Conservation (phyloP, 2,113 vertebrate genomes). For the Grus americana region DNA sequence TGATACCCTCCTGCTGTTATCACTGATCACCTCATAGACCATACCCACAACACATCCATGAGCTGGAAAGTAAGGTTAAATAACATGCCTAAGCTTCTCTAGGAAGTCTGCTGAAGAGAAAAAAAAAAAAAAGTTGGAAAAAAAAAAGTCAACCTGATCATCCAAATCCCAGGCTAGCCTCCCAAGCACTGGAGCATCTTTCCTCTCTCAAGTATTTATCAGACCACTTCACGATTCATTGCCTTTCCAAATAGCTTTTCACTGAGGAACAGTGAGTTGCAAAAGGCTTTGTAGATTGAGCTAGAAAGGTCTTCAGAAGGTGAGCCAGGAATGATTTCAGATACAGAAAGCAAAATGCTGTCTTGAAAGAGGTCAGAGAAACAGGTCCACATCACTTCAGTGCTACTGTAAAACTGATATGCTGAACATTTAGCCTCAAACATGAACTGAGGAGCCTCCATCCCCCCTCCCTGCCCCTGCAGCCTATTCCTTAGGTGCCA, state of each 20-base stretch:
- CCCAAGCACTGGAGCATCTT: background rate
- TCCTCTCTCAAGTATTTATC: slow-evolving; percentile 24
- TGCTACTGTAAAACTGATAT: background rate
- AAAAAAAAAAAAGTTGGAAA: background rate
- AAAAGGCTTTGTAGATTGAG: slow-evolving; percentile 60
- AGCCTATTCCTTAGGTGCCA: background rate
- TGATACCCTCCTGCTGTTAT: background rate
- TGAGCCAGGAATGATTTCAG: slow-evolving; percentile 59
- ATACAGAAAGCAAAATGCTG: slow-evolving; percentile 49
- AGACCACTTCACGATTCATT: slow-evolving; percentile 36
- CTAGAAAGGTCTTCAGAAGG: slow-evolving; percentile 65
- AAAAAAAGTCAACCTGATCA: background rate
- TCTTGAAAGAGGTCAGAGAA: slow-evolving; percentile 59
- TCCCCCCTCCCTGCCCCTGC: background rate
- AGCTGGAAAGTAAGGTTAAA: background rate
- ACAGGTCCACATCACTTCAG: background rate
- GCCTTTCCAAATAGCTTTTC: slow-evolving; percentile 54
- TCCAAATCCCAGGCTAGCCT: background rate
- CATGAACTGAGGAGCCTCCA: background rate
- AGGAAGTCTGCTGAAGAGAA: background rate
- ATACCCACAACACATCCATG: background rate
- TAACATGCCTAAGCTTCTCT: background rate
- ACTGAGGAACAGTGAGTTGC: slow-evolving; percentile 31
- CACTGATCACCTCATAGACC: background rate
- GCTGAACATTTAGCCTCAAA: slow-evolving; percentile 12